Conservation (phyloP, 2,797 vertebrate species). For the Xenops minutus region DNA sequence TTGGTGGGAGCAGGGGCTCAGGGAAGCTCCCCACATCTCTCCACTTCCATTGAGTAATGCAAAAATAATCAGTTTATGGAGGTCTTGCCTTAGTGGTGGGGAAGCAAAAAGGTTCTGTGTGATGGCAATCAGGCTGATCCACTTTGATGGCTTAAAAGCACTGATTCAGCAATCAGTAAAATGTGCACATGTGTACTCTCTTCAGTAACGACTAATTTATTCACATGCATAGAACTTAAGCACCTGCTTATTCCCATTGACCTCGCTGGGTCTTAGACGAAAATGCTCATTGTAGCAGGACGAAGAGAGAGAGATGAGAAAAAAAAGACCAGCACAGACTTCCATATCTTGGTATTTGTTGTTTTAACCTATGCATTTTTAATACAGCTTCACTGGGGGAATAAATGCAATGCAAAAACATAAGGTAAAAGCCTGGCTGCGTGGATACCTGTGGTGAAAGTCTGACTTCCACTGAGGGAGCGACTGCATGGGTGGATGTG, state of each 20-base stretch:
- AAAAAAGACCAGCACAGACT: not conserved
- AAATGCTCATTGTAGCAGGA: not conserved
- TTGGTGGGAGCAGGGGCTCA: fast-evolving
- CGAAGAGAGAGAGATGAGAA: not conserved
- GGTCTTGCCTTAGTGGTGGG: not conserved
- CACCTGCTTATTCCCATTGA: not conserved
- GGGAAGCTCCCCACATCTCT: not conserved
- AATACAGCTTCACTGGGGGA: not conserved
- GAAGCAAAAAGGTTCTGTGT: not conserved
- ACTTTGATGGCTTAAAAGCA: not conserved
- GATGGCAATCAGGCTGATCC: not conserved
- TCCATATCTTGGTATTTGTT: not conserved
- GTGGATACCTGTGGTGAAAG: not conserved
- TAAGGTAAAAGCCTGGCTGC: not conserved
- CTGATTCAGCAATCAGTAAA: not conserved
- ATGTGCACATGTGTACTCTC: not conserved
- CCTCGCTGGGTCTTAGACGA: not conserved
- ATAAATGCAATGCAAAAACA: not conserved
- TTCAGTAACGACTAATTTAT: not conserved
- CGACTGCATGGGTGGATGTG: not conserved
- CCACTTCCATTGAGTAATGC: not conserved
- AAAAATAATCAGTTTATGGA: not conserved
- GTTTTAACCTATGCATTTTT: not conserved
- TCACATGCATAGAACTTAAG: not conserved
- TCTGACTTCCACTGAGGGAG: not conserved